Conservation (phyloP, 2,797 vertebrate genomes). For the Pangasius krempfi region DNA sequence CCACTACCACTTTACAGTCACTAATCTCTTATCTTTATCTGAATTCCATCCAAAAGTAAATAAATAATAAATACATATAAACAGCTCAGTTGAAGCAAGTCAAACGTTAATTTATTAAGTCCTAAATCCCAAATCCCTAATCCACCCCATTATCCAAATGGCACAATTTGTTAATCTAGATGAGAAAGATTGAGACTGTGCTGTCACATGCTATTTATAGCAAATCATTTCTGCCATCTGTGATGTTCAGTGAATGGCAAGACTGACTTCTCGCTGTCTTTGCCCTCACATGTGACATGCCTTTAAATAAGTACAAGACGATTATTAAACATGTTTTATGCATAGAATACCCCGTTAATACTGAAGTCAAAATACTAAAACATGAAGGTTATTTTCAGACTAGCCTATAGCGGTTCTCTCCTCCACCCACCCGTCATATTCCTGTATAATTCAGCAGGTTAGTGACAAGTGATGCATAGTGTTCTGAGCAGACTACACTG, state of each 20-base stretch:
- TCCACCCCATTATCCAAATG: not conserved
- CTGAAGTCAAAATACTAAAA: constrained; percentile 26
- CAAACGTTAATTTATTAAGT: not conserved
- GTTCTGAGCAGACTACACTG: constrained; percentile 4
- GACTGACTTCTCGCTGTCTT: not conserved
- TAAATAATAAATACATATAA: not conserved
- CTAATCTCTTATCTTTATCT: no score
- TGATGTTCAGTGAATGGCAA: not conserved
- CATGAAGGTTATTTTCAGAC: constrained; percentile 46
- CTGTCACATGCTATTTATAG: constrained; percentile 13
- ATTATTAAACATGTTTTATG: constrained; percentile 4
- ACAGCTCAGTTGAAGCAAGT: not conserved
- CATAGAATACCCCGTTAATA: not conserved
- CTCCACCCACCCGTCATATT: constrained; percentile 39
- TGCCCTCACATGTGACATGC: constrained; percentile 6
- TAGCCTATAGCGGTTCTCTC: constrained; percentile 22
- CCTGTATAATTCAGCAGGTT: constrained; percentile 50
- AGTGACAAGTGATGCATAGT: constrained; percentile 37
- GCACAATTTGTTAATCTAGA: constrained; percentile 21
- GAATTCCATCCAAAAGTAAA: not conserved
- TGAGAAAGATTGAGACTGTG: not conserved
- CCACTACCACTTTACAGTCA: no score
- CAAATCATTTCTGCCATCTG: constrained; percentile 4
- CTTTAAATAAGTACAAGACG: not conserved
- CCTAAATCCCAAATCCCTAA: constrained; percentile 4